Conservation (phyloP, 2,888 invertebrate genomes). For the Disparrhopalites patrizii region DNA sequence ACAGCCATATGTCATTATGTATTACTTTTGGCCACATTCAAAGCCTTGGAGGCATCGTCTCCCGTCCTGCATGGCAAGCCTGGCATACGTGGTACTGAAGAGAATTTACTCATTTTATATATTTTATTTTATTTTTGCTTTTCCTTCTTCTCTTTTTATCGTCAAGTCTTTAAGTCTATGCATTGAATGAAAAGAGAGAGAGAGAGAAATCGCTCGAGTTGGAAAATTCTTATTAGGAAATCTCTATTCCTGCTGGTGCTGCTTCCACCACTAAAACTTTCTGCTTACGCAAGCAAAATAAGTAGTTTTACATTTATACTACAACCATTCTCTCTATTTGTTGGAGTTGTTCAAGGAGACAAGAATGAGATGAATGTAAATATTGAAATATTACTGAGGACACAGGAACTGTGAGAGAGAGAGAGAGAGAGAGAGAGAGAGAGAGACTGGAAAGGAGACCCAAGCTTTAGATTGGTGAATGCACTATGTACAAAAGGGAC, state of each 20-base stretch:
- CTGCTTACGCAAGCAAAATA: constrained; percentile 8
- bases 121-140: no score
- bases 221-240: constrained; percentile 7
- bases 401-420: not conserved
- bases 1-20: no score
- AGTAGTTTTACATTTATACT: constrained; percentile 3
- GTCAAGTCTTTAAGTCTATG: not conserved
- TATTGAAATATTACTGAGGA: not conserved
- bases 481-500: no score
- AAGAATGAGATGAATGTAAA: constrained; percentile 19
- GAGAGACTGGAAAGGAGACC: not conserved
- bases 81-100: not conserved
- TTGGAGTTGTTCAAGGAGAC: not conserved
- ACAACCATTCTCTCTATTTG: no score
- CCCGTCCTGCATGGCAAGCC: no score
- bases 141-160: constrained; percentile 4
- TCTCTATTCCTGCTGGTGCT: not conserved
- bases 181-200: not conserved
- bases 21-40: no score
- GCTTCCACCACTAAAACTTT: no score
- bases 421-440: not conserved
- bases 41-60: no score
- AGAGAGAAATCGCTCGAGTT: not conserved
- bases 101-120: no score
- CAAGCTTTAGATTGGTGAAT: no score